These are phyloP conservation scores for Microdon myrmicae DNA, from an alignment of 2,888 invertebrate genomes.

Conservation along the genomic window DNA sequence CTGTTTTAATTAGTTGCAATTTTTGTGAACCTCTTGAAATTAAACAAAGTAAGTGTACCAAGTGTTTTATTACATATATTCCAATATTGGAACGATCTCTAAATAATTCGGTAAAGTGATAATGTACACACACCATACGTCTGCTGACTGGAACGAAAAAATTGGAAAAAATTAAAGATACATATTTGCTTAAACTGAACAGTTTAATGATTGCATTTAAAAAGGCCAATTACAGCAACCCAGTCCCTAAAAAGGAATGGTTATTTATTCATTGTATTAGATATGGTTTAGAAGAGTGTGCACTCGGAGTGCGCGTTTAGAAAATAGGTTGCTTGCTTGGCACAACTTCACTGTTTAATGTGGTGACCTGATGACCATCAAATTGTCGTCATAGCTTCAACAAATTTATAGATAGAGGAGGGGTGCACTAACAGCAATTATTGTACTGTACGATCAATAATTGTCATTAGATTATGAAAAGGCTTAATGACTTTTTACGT, in stretches of 20 bases:
- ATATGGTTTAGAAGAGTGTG: slow-evolving; percentile 1
- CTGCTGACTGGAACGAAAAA: slow-evolving; percentile 2
- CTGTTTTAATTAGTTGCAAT: slow-evolving; percentile 54
- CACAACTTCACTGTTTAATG: background rate
- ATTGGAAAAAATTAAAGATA: slow-evolving; percentile 11
- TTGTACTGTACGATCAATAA: no score
- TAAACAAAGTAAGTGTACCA: slow-evolving; percentile 58
- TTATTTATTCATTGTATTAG: no score
- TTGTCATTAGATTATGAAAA: no score
- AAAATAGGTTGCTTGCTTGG: slow-evolving; percentile 13
- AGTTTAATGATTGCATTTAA: no score
- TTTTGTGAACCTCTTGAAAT: slow-evolving; percentile 53
- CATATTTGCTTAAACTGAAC: no score
- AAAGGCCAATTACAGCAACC: no score
- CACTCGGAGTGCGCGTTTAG: slow-evolving; percentile 9
- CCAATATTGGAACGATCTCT: no score
- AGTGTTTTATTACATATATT: no score
- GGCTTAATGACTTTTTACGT: no score
- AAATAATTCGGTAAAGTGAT: no score
- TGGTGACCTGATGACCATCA: slow-evolving; percentile 38
- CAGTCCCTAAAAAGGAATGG: no score
- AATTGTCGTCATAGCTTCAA: slow-evolving; percentile 20
- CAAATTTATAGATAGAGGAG: slow-evolving; percentile 22
- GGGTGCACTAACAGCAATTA: slow-evolving; percentile 1
- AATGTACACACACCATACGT: no score